Percentiles rank a stretch among this genome's conserved stretches.
Conservation (phyloP, 2,888 invertebrate species). For the Orchesellides sinensis region DNA sequence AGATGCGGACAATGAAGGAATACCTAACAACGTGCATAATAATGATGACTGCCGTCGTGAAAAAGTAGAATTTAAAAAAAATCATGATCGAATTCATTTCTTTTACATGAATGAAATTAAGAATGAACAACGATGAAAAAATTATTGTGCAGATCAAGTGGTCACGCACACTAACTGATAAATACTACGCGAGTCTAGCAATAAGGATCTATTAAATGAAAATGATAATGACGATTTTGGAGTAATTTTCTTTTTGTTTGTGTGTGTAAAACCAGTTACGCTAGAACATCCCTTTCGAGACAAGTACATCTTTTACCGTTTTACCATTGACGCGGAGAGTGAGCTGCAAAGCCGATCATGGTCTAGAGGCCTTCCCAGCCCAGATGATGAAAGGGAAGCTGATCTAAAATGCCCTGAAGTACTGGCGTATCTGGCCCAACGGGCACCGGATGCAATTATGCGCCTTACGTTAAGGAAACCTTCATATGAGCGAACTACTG, state of each 20-base stretch:
- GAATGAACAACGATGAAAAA: slow-evolving; percentile 13
- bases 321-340: slow-evolving; percentile 84
- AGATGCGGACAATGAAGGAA: slow-evolving; percentile 15
- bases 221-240: slow-evolving; percentile 18
- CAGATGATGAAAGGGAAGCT: slow-evolving; percentile 78
- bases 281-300: slow-evolving; percentile 89
- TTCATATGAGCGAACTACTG: slow-evolving; percentile 86
- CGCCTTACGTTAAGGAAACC: slow-evolving; percentile 88
- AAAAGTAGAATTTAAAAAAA: background rate
- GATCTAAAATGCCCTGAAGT: slow-evolving; percentile 85
- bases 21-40: too few relatives aligned
- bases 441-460: slow-evolving; percentile 87
- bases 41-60: too few relatives aligned
- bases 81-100: background rate
- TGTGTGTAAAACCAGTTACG: slow-evolving; percentile 80
- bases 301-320: slow-evolving; percentile 89
- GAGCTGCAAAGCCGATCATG: slow-evolving; percentile 77
- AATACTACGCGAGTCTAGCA: slow-evolving; percentile 23
- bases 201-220: slow-evolving; percentile 48
- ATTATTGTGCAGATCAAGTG: slow-evolving; percentile 32
- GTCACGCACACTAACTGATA: slow-evolving; percentile 55
- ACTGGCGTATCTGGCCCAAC: slow-evolving; percentile 81
- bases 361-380: slow-evolving; percentile 73
- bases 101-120: slow-evolving; percentile 41
- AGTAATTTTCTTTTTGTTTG: slow-evolving; percentile 24